Conservation (phyloP, 2,113 vertebrate genomes). For the Epinephelus cyanopodus region DNA sequence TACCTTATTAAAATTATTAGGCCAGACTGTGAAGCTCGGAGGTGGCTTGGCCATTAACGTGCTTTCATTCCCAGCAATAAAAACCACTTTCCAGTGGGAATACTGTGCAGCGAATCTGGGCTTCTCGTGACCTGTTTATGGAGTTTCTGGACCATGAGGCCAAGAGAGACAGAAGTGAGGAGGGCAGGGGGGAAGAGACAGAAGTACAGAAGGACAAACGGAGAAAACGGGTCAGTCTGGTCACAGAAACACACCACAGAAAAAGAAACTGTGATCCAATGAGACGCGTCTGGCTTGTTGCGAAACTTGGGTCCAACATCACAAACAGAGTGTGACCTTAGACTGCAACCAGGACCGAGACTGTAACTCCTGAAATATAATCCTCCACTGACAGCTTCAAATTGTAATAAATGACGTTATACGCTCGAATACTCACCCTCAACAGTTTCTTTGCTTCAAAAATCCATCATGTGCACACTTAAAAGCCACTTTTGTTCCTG, state of each 20-base stretch:
- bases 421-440: conserved; percentile 24
- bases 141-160: conserved; percentile 65
- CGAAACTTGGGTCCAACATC: conserved; percentile 27
- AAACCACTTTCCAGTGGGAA: neutral
- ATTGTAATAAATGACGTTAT: conserved; percentile 52
- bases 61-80: conserved; percentile 42
- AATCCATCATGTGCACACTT: conserved; percentile 45
- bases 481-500: conserved; percentile 29
- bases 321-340: conserved; percentile 45
- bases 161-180: conserved; percentile 39
- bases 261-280: conserved; percentile 48
- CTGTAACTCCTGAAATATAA: conserved; percentile 34
- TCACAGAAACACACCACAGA: conserved; percentile 37
- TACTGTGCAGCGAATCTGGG: neutral
- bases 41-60: conserved; percentile 16
- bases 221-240: conserved; percentile 65
- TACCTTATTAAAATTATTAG: conserved; percentile 43
- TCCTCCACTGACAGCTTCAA: conserved; percentile 49
- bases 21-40: conserved; percentile 14
- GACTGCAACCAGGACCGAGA: conserved; percentile 24
- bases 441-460: conserved; percentile 38
- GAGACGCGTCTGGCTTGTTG: conserved; percentile 22
- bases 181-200: neutral
- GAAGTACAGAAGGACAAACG: conserved; percentile 33
- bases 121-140: conserved; percentile 68